A percentile compares a stretch with the other conserved stretches of the same genome.
Evolutionary conservation across 2,113 vertebrate species (phyloP).

Genomic region (Arizona elegans): DNA sequence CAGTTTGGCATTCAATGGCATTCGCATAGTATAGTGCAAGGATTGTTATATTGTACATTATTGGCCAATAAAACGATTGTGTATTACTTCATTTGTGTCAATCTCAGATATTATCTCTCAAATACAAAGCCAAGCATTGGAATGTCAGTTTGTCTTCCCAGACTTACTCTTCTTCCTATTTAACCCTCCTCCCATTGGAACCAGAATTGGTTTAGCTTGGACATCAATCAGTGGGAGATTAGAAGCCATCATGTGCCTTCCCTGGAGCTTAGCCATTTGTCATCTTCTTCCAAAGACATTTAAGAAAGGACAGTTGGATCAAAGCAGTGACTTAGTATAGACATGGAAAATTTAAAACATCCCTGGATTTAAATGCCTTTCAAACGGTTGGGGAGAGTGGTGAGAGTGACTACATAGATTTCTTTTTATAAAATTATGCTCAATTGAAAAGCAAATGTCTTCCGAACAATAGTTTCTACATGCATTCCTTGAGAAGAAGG

Average conservation of each 20-base stretch:
- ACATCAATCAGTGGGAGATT: slow-evolving; percentile 16
- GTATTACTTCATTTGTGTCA: slow-evolving; percentile 20
- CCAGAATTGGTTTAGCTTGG: not conserved
- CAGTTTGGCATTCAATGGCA: not conserved
- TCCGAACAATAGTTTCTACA: not conserved
- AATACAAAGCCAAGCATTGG: not conserved
- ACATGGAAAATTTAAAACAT: slow-evolving; percentile 35
- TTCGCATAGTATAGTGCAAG: slow-evolving; percentile 56
- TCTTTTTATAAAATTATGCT: slow-evolving; percentile 35
- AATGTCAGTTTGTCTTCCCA: not conserved
- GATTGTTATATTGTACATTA: not conserved
- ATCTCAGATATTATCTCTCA: slow-evolving; percentile 2
- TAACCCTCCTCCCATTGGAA: not conserved
- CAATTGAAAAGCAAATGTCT: slow-evolving; percentile 36
- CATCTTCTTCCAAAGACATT: slow-evolving; percentile 35
- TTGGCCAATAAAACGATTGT: slow-evolving; percentile 13
- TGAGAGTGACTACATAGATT: not conserved
- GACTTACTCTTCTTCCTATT: slow-evolving; percentile 1
- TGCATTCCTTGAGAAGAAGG: not conserved
- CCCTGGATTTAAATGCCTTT: slow-evolving; percentile 39
- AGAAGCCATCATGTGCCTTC: slow-evolving; percentile 23
- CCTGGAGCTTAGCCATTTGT: slow-evolving; percentile 32
- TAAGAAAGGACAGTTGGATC: slow-evolving; percentile 23
- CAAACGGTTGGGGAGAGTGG: slow-evolving; percentile 20
- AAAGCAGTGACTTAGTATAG: slow-evolving; percentile 5